phyloP scores from a whole-genome alignment of 2,888 invertebrate species.

The Catocala sponsa region DNA sequence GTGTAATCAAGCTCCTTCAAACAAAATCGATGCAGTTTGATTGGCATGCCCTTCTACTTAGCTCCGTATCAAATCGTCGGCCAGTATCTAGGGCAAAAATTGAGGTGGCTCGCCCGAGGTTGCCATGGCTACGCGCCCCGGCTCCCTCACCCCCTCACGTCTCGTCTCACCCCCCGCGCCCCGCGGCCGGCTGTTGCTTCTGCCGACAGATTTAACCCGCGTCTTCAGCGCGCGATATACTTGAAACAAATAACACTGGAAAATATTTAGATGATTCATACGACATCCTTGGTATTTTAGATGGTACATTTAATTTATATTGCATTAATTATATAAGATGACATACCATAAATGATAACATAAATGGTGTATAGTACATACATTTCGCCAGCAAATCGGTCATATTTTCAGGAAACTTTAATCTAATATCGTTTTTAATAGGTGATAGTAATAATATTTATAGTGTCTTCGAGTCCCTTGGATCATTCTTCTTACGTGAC shows the following conservation, averaged over 20 bases:
- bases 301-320: too few species aligned
- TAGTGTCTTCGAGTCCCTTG: too few species aligned
- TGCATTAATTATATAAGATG: too few species aligned
- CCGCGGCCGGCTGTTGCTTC: conserved; percentile 52
- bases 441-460: too few species aligned
- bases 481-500: too few species aligned
- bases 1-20: conserved; percentile 1
- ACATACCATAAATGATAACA: too few species aligned
- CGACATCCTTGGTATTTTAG: too few species aligned
- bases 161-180: conserved; percentile 31
- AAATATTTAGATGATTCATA: neutral
- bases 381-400: too few species aligned
- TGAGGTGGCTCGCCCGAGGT: conserved; percentile 67
- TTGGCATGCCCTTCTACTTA: conserved; percentile 52
- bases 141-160: conserved; percentile 28
- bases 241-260: conserved; percentile 7
- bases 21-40: conserved; percentile 42
- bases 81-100: conserved; percentile 78
- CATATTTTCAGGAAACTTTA: too few species aligned
- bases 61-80: conserved; percentile 60
- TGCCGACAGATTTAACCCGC: conserved; percentile 27
- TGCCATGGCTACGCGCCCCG: conserved; percentile 62
- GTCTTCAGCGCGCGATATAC: conserved; percentile 12
- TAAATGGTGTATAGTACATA: too few species aligned
- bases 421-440: too few species aligned